Evolutionary conservation across 1,140 invertebrate species (phyloP).

Genomic region (Drosophila arawakana): DNA sequence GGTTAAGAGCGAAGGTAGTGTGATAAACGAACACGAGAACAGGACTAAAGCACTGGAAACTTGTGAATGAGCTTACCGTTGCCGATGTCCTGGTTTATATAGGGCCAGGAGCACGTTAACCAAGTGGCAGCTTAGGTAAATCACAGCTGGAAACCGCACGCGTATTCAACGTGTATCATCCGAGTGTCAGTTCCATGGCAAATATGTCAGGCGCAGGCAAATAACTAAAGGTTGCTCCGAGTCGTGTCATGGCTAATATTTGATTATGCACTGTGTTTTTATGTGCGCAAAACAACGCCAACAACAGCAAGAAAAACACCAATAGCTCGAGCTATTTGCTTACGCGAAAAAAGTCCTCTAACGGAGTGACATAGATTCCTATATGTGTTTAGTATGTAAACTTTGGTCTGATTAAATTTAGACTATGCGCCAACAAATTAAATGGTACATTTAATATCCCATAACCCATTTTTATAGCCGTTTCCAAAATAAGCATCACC

Average conservation of each 20-base stretch:
- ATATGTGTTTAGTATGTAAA: conserved; percentile 1
- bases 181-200: conserved; percentile 65
- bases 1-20: neutral
- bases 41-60: conserved; percentile 35
- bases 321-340: conserved; percentile 44
- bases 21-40: conserved; percentile 9
- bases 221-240: conserved; percentile 48
- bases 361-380: conserved; percentile 5
- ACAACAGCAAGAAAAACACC: conserved; percentile 17
- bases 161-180: conserved; percentile 36
- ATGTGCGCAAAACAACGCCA: conserved; percentile 52
- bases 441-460: conserved; percentile 30
- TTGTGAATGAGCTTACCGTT: conserved; percentile 55
- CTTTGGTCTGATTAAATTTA: conserved; percentile 59
- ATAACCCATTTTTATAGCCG: conserved; percentile 29
- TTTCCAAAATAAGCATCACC: conserved; percentile 15
- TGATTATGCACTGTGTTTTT: conserved; percentile 77
- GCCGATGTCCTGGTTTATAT: conserved; percentile 46
- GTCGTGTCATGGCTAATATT: conserved; percentile 64
- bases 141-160: conserved; percentile 62
- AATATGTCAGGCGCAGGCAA: conserved; percentile 74
- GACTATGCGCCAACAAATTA: conserved; percentile 56
- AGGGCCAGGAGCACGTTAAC: conserved; percentile 24
- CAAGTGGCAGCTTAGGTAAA: conserved; percentile 50
- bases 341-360: conserved; percentile 10